These are phyloP conservation scores for Gasterosteus aculeatus DNA, from an alignment of 2,113 vertebrate species.

Conservation along the genomic window DNA sequence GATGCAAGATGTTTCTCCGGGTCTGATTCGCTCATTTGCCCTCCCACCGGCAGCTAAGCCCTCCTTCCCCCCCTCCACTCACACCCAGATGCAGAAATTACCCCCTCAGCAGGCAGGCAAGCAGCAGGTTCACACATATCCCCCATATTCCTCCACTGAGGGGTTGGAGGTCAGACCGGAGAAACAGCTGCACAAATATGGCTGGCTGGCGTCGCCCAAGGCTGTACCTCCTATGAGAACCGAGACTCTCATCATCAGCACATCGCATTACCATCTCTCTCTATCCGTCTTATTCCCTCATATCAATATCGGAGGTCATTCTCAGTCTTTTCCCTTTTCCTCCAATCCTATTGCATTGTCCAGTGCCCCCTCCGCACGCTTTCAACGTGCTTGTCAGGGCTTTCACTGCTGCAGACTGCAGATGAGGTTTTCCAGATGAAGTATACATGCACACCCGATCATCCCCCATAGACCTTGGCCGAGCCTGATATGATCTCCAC, in stretches of 20 bases:
- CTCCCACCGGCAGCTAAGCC: constrained; percentile 62
- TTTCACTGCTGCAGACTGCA: constrained; percentile 49
- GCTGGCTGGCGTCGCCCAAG: constrained; percentile 62
- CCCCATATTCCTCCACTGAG: constrained; percentile 44
- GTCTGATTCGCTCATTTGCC: constrained; percentile 58
- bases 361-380: constrained; percentile 23
- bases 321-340: constrained; percentile 19
- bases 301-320: constrained; percentile 42
- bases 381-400: constrained; percentile 22
- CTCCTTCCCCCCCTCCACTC: constrained; percentile 54
- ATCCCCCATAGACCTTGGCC: constrained; percentile 52
- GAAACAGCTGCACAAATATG: constrained; percentile 76
- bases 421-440: constrained; percentile 64
- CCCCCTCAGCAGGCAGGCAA: constrained; percentile 68
- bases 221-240: constrained; percentile 61
- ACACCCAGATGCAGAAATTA: constrained; percentile 75
- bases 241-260: constrained; percentile 63
- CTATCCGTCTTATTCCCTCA: constrained; percentile 38
- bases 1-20: constrained; percentile 41
- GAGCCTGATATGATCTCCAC: constrained; percentile 63
- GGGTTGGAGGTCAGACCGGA: constrained; percentile 64
- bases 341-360: constrained; percentile 11
- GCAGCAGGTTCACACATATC: constrained; percentile 63
- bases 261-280: constrained; percentile 60
- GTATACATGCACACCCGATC: constrained; percentile 54